Evolutionary conservation across 2,113 vertebrate species (phyloP).

Genomic region (Plestiodon gilberti): DNA sequence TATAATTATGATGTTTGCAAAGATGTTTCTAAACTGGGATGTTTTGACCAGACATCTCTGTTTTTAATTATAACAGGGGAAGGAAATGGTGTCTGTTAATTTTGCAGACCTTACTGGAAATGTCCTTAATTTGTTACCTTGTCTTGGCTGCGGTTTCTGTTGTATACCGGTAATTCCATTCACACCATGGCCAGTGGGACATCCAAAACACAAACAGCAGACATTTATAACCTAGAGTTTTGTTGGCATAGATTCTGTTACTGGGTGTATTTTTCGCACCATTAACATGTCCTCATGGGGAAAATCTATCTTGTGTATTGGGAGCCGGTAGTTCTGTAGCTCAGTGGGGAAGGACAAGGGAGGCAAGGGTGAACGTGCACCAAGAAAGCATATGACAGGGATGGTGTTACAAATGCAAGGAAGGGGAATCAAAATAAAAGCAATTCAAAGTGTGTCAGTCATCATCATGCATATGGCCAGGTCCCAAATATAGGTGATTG

Average conservation of each 20-base stretch:
- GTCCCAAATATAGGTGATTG: too few relatives aligned
- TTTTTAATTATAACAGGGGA: conserved; percentile 13
- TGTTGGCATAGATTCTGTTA: neutral
- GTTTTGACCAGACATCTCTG: neutral
- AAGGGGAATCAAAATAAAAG: too few relatives aligned
- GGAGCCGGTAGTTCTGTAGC: too few relatives aligned
- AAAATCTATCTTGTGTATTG: too few relatives aligned
- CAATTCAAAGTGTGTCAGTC: too few relatives aligned
- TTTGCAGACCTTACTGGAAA: conserved; percentile 11
- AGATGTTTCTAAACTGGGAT: neutral
- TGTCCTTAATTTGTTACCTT: neutral
- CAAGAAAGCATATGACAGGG: too few relatives aligned
- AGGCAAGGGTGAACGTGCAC: too few relatives aligned
- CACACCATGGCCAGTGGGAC: neutral
- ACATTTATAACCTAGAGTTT: neutral
- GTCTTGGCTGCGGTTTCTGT: neutral
- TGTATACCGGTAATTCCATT: conserved; percentile 17
- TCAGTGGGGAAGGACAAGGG: too few relatives aligned
- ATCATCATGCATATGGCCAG: too few relatives aligned
- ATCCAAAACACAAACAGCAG: neutral
- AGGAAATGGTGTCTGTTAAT: conserved; percentile 11
- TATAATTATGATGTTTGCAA: neutral
- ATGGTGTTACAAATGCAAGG: too few relatives aligned
- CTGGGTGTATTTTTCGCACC: too few relatives aligned
- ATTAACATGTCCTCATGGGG: too few relatives aligned